These are phyloP conservation scores for Plutomurus gul DNA, from an alignment of 1,140 invertebrate genomes.

Conservation along the genomic window DNA sequence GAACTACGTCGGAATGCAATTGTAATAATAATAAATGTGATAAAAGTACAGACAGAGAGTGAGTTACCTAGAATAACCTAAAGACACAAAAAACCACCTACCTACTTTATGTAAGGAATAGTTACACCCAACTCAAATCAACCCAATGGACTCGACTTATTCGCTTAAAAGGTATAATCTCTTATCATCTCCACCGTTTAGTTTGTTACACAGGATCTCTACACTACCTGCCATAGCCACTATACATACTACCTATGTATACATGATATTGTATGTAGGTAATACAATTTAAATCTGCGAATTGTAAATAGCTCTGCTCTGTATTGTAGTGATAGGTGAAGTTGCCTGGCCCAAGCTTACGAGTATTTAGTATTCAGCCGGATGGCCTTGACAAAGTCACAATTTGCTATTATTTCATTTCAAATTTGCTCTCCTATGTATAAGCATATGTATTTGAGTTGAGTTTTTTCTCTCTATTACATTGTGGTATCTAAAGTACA, in stretches of 20 bases:
- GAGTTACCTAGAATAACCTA: slow-evolving; percentile 9
- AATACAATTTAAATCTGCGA: not conserved
- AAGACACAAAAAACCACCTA: slow-evolving; percentile 13
- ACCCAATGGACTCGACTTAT: not conserved
- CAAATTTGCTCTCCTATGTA: not conserved
- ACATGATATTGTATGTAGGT: not conserved
- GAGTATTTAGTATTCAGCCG: not conserved
- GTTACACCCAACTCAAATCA: not conserved
- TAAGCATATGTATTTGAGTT: not conserved
- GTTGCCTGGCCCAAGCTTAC: not conserved
- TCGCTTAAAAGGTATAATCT: not conserved
- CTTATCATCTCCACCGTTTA: slow-evolving; percentile 16
- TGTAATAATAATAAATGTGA: too few species aligned
- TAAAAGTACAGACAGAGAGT: too few species aligned
- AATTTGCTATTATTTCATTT: slow-evolving; percentile 18
- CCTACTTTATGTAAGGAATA: not conserved
- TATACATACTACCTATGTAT: not conserved
- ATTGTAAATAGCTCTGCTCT: too few species aligned
- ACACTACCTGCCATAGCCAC: not conserved
- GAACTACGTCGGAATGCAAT: too few species aligned
- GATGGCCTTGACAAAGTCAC: slow-evolving; percentile 33
- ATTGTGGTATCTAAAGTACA: not conserved
- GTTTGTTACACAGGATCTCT: not conserved
- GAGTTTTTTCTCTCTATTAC: not conserved
- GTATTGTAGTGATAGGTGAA: too few species aligned